Percentiles rank a stretch among this genome's conserved stretches.
phyloP scores from a whole-genome alignment of 2,797 vertebrate genomes.

The Pseudochirops cupreus region DNA sequence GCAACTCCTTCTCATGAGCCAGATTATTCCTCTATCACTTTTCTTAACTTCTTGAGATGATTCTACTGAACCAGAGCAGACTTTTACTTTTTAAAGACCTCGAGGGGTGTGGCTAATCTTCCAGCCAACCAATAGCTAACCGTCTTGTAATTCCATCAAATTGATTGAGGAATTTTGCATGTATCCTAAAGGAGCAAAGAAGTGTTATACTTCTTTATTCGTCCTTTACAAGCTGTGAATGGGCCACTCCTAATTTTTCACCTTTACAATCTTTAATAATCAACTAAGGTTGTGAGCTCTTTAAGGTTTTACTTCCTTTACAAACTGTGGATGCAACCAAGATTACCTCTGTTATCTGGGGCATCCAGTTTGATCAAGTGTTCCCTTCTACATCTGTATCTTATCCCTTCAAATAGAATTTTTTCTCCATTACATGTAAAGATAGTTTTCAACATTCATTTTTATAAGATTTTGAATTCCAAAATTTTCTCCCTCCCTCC shows the following conservation, averaged over 20 bases:
- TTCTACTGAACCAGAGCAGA: background rate
- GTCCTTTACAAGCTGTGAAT: background rate
- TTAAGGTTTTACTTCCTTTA: background rate
- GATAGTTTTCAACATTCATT: too few relatives aligned
- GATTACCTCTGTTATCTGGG: too few relatives aligned
- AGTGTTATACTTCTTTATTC: background rate
- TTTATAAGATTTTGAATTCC: too few relatives aligned
- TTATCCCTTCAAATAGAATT: too few relatives aligned
- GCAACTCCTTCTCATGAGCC: background rate
- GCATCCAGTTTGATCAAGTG: too few relatives aligned
- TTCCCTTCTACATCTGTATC: too few relatives aligned
- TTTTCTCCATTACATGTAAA: too few relatives aligned
- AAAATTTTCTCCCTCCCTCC: too few relatives aligned
- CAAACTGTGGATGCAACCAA: background rate
- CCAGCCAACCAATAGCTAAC: background rate
- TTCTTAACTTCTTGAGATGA: background rate
- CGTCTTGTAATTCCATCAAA: background rate
- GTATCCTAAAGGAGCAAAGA: background rate
- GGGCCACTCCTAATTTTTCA: background rate
- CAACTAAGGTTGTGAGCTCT: background rate
- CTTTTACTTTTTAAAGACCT: background rate
- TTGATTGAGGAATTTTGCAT: background rate
- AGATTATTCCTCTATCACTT: background rate
- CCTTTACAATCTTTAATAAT: background rate
- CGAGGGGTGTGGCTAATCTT: background rate